phyloP scores from a whole-genome alignment of 2,113 vertebrate species.

The Ophiodon elongatus region DNA sequence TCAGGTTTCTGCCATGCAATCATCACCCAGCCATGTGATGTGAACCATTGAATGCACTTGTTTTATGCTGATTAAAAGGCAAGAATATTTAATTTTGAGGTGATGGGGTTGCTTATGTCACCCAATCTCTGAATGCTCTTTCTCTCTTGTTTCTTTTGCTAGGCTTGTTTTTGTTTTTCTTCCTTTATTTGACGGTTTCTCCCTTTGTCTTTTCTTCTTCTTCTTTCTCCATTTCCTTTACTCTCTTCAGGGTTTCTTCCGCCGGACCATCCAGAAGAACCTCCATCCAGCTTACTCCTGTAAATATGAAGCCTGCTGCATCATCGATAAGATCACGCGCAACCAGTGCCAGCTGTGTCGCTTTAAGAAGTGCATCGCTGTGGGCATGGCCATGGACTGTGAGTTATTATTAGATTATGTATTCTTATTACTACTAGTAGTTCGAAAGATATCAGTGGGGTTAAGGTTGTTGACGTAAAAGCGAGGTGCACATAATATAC shows the following conservation, averaged over 20 bases:
- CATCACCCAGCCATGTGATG: constrained; percentile 48
- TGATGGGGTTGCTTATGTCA: not conserved
- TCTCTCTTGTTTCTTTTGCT: not conserved
- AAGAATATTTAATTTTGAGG: constrained; percentile 33
- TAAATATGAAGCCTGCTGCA: constrained; percentile 96
- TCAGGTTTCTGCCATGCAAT: not conserved
- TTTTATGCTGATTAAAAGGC: constrained; percentile 22
- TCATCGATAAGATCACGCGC: constrained; percentile 98
- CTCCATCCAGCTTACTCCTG: constrained; percentile 95
- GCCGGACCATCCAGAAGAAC: constrained; percentile 98
- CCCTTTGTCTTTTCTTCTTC: not conserved
- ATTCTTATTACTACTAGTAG: not conserved
- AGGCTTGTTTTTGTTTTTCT: not conserved
- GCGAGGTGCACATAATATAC: not conserved
- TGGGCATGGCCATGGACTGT: constrained; percentile 85
- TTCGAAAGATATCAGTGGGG: not conserved
- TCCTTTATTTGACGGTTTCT: not conserved
- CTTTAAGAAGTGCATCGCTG: constrained; percentile 96
- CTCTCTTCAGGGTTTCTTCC: constrained; percentile 92
- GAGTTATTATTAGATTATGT: constrained; percentile 51
- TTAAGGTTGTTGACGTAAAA: not conserved
- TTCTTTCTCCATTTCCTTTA: not conserved
- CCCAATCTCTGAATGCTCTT: not conserved
- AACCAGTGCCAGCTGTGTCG: constrained; percentile 99
- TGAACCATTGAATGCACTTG: constrained; percentile 7